Percentiles rank a stretch among this genome's conserved stretches.
Conservation (phyloP, 2,888 invertebrate genomes). For the Harpalus rufipes region DNA sequence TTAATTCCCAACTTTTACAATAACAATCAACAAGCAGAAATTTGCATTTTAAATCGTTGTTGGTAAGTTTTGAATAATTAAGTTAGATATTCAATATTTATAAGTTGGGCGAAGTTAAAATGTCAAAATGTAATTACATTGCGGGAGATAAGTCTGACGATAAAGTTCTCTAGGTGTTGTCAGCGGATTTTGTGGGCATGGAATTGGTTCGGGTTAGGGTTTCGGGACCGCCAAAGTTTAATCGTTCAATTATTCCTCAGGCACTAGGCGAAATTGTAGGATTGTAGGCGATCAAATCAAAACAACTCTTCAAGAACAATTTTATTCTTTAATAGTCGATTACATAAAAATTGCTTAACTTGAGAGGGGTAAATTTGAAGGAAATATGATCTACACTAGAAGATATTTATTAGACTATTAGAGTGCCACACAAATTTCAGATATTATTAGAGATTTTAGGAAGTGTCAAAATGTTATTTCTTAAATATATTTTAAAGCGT, state of each 20-base stretch:
- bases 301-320: not conserved
- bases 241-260: conserved; percentile 55
- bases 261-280: not conserved
- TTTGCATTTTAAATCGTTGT: conserved; percentile 22
- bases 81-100: conserved; percentile 48
- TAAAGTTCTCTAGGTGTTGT: conserved; percentile 27
- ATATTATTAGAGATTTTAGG: no score
- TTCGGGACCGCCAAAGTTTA: conserved; percentile 43
- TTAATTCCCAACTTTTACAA: conserved; percentile 32
- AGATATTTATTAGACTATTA: no score
- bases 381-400: no score
- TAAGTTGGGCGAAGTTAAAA: conserved; percentile 44
- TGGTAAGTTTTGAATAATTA: conserved; percentile 24
- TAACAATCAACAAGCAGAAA: conserved; percentile 21
- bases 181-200: not conserved
- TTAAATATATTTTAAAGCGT: no score
- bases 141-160: conserved; percentile 20
- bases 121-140: conserved; percentile 56
- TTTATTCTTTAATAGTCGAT: no score
- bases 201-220: not conserved
- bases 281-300: not conserved
- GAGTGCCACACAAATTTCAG: no score
- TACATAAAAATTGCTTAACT: no score
- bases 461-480: no score
- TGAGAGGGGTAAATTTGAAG: no score